Evolutionary conservation across 2,797 vertebrate species (phyloP).

Genomic region (Hyperoplus lanceolatus): DNA sequence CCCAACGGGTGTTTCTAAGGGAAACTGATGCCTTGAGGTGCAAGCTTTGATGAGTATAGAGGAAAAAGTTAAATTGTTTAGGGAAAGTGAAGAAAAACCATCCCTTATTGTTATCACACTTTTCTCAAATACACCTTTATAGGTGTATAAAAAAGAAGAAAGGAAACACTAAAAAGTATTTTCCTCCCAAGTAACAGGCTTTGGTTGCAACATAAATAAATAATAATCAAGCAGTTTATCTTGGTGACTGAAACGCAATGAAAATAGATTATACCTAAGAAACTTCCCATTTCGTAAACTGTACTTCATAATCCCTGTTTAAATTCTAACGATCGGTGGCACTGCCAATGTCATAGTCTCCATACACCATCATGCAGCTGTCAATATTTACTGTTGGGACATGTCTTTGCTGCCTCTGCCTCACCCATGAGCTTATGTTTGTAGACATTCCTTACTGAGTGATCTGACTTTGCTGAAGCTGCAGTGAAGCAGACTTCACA

Average conservation of each 20-base stretch:
- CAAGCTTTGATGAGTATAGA: conserved; percentile 26
- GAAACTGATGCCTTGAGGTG: conserved; percentile 33
- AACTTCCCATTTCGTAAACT: not conserved
- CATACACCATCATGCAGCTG: not conserved
- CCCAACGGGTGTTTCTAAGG: conserved; percentile 37
- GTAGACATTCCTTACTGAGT: conserved; percentile 2
- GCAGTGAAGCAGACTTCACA: conserved; percentile 9
- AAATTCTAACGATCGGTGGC: not conserved
- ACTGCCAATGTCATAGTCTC: not conserved
- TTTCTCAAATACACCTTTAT: not conserved
- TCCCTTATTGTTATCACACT: conserved; percentile 23
- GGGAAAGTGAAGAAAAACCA: conserved; percentile 5
- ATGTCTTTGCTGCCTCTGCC: not conserved
- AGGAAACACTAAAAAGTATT: not conserved
- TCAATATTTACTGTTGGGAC: not conserved
- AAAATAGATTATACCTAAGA: not conserved
- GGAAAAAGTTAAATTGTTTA: conserved; percentile 21
- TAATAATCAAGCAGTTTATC: not conserved
- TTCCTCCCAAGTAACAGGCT: not conserved
- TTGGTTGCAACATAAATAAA: not conserved
- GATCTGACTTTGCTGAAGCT: conserved; percentile 22
- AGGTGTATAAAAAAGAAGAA: not conserved
- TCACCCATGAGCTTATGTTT: not conserved
- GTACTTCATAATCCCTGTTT: conserved; percentile 3
- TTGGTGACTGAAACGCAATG: not conserved